Evolutionary conservation across 1,140 invertebrate genomes (phyloP).

Genomic region (Drosophila pruinosa): DNA sequence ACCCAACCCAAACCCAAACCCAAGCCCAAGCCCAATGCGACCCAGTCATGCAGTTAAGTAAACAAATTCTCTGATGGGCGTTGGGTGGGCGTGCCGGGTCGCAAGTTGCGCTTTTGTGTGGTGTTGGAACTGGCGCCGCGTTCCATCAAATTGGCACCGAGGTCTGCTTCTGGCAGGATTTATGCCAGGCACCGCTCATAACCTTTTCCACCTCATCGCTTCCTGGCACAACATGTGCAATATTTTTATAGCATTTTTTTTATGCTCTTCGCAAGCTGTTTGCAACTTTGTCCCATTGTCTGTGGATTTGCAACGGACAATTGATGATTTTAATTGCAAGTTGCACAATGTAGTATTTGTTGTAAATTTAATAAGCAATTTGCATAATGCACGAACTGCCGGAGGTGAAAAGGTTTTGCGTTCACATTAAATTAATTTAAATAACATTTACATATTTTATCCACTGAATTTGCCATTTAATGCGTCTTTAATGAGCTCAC

Average conservation of each 20-base stretch:
- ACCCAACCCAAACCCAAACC: not conserved
- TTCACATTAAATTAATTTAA: slow-evolving; percentile 18
- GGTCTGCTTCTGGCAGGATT: slow-evolving; percentile 12
- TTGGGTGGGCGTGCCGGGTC: not conserved
- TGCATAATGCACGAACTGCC: slow-evolving; percentile 32
- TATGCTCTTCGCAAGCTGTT: slow-evolving; percentile 30
- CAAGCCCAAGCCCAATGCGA: slow-evolving; percentile 9
- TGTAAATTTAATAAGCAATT: slow-evolving; percentile 41
- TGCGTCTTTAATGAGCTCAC: slow-evolving; percentile 9
- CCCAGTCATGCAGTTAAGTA: slow-evolving; percentile 39
- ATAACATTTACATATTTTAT: slow-evolving; percentile 6
- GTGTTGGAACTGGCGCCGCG: slow-evolving; percentile 36
- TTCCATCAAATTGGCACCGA: slow-evolving; percentile 36
- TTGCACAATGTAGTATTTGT: not conserved
- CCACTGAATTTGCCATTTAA: not conserved
- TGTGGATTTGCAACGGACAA: slow-evolving; percentile 19
- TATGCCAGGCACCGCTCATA: not conserved
- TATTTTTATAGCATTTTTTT: slow-evolving; percentile 50
- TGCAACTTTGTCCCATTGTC: slow-evolving; percentile 25
- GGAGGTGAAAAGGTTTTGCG: not conserved
- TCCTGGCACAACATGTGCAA: not conserved
- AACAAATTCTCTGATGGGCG: slow-evolving; percentile 24
- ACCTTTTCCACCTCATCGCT: not conserved
- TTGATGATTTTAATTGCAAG: slow-evolving; percentile 26
- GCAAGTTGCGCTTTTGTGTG: slow-evolving; percentile 9